phyloP scores from a whole-genome alignment of 2,797 vertebrate species.

The Squalus acanthias region DNA sequence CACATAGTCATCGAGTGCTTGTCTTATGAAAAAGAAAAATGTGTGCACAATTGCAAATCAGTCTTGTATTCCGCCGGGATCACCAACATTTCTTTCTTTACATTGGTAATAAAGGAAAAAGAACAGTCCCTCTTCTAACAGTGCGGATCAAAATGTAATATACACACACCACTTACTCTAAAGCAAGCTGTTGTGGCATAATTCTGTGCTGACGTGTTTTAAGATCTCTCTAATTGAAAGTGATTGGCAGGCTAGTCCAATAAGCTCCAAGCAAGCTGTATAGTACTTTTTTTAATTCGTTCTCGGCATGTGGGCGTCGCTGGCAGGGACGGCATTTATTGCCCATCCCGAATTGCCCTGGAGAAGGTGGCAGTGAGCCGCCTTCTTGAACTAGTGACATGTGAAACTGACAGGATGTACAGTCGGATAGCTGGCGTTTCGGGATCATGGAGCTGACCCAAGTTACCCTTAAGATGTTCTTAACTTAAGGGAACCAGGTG shows the following conservation, averaged over 20 bases:
- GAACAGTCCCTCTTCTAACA: neutral
- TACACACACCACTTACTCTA: neutral
- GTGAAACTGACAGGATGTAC: neutral
- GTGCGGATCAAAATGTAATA: neutral
- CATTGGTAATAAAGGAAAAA: neutral
- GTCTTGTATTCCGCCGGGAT: neutral
- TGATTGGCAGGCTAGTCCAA: neutral
- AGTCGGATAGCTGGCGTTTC: neutral
- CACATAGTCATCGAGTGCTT: neutral
- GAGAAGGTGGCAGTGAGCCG: no score
- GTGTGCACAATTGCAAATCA: slow-evolving; percentile 18
- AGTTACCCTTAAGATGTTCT: neutral
- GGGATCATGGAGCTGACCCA: neutral
- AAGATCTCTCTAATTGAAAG: slow-evolving; percentile 16
- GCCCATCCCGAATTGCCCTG: no score
- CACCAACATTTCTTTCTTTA: neutral
- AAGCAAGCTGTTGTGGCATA: neutral
- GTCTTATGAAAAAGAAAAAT: neutral
- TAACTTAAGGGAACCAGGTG: neutral
- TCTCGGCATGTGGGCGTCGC: no score
- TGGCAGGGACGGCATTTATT: no score
- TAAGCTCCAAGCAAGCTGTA: neutral
- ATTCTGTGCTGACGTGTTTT: neutral
- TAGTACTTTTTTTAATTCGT: no score
- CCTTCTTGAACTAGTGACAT: no score